phyloP scores from a whole-genome alignment of 2,888 invertebrate species.

The Spilosoma lubricipeda region DNA sequence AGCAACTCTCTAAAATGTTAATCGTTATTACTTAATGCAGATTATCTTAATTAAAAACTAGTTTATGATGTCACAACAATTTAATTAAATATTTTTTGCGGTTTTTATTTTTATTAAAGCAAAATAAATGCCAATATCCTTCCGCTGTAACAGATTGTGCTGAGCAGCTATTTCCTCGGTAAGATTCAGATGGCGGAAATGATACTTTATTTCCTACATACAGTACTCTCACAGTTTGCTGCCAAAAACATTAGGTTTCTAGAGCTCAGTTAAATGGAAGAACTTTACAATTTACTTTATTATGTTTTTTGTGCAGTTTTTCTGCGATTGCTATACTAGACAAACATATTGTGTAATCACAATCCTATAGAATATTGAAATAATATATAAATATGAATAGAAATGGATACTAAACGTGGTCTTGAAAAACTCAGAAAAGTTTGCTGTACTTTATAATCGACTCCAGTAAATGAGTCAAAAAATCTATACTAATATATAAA shows the following conservation, averaged over 20 bases:
- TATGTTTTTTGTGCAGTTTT: neutral
- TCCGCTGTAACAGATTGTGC: neutral
- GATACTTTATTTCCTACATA: neutral
- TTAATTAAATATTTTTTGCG: neutral
- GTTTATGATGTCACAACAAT: neutral
- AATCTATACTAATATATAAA: no score
- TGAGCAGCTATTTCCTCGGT: neutral
- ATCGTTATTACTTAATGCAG: neutral
- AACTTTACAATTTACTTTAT: neutral
- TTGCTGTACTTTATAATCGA: neutral
- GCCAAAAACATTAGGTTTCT: neutral
- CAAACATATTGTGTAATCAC: neutral
- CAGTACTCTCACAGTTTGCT: neutral
- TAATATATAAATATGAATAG: no score
- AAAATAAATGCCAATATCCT: neutral
- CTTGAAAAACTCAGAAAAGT: no score
- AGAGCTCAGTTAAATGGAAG: neutral
- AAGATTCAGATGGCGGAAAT: neutral
- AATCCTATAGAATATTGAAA: neutral
- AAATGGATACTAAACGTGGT: neutral
- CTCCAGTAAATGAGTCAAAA: neutral
- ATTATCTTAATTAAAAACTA: neutral
- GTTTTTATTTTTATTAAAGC: neutral
- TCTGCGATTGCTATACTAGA: neutral
- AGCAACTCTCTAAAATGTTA: neutral